Base-by-base conservation (phyloP, 37 sponge, comb jelly and placozoan genomes). In the Diacarnus erythraeanus region DNA sequence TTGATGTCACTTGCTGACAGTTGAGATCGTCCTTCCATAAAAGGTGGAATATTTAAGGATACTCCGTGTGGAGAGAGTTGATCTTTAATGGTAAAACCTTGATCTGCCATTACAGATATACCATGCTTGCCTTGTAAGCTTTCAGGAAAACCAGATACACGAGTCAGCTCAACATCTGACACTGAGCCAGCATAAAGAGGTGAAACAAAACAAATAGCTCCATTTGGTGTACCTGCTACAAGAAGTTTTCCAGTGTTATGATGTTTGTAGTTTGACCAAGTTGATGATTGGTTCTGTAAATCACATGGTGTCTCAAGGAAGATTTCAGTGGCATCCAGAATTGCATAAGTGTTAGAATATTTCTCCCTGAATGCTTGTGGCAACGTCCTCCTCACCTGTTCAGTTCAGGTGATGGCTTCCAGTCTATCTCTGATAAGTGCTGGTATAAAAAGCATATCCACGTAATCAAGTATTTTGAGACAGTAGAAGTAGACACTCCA, bases 211-310 rank as follows among this genome's bases (percentile, higher is more conserved):
- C 23, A 89, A 64, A 40, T 78, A 20, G 88, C 78, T 43, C 64
- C 72, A 31, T 75, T 33, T 37, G 51, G 51, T 15, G 51, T 72
- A 72, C 83, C 77, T 1, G 79, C 88, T 25, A 88, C 79, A 22
- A 88, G 51, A 63, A 77, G 77, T 35, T 88, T 88, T 2, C 35
- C 38, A 17, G 88, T 88, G 59, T 82, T 88, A 56, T 88, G 83
- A 68, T 82, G 78, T 60, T 88, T 88, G 58, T 88, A 86, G 73
- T 42, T 72, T 21, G 61, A 58, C 81, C 81, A 81, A 12, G 81
- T 15, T 6, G 72, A 39, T 37, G 81, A 81, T 59, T 81, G 81
- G 4, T 64, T 29, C 63, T 42, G 9, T 41, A 78, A 23, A 35
- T 65, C 79, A 27, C 47, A 64, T 63, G 79, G 79, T 4, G 79